Percentiles rank a stretch among this genome's conserved stretches.
Conservation (phyloP, 2,113 vertebrate genomes). For the Galeopterus variegatus region DNA sequence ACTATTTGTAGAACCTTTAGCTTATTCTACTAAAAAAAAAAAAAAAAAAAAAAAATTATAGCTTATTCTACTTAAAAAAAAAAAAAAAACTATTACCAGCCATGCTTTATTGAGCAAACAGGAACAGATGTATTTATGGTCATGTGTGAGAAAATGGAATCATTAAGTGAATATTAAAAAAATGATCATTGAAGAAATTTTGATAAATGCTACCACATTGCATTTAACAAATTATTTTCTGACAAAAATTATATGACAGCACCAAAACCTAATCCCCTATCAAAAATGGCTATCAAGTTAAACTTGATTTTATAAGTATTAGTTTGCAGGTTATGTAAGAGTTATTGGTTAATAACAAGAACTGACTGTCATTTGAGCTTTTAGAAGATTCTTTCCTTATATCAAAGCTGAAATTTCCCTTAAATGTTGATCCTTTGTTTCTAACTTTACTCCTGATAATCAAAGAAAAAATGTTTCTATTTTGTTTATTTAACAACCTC, state of each 20-base stretch:
- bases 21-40: background rate
- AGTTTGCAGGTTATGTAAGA: background rate
- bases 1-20: background rate
- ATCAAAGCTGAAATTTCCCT: background rate
- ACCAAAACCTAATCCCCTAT: too few species aligned
- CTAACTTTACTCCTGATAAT: background rate
- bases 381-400: background rate
- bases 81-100: background rate
- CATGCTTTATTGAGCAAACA: background rate
- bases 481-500: background rate
- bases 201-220: background rate
- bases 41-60: background rate
- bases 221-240: background rate
- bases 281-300: background rate
- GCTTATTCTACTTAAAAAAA: background rate
- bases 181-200: background rate
- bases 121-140: background rate
- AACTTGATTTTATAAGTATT: background rate
- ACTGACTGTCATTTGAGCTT: background rate
- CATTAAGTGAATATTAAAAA: background rate
- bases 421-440: fast-evolving
- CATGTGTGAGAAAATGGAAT: background rate
- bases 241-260: background rate
- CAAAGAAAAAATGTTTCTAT: background rate
- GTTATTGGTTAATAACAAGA: background rate